Base-by-base conservation (phyloP, 2,797 vertebrate genomes). In the Anableps anableps region DNA sequence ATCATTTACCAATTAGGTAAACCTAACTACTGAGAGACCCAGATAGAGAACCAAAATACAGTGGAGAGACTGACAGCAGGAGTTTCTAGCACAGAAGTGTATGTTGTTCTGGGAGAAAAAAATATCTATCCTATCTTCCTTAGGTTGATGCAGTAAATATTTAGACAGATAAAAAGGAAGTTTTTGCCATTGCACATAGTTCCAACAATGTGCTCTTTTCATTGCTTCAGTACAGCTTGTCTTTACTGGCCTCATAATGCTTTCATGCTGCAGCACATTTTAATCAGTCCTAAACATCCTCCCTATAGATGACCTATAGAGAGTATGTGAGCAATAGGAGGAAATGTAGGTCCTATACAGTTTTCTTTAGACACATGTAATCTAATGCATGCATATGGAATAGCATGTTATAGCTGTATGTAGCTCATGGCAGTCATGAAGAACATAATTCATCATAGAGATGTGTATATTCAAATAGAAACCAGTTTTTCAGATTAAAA, bases 231-330 rank as follows among this genome's bases (percentile, higher is more conserved):
- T 82, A 83, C 29, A 41, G 17, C 11, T 34, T 21, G 31, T 81
- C 74, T 53, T 60, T 6, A 79, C 50, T 72, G 74, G 84, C 79
- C 85, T 92, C 84, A 53, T 68, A 68, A 10, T 38, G 64, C 21
- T 23, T 68, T 23, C 16, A 38, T 41, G 6, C 64, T 41, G 21
- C 64, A 81, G 80, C 78, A 66, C 81, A 70, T 81, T 84, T 80
- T 79, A 81, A 83, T 76, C 77, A 58, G 45, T 89, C 80, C 79
- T 83, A 80, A 75, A 80, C 73, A 80, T 83, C 82, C 68, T 81
- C 9, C 81, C 81, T 85, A 74, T 72, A 62, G 70, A 16, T 11
- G 7, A 82, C 85, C 86, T 88, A 88, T 72, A 83, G 78, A 60
- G 38, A 45, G 74, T 31, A 66, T 34, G 38, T 0, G 0, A 60